A percentile compares a stretch with the other conserved stretches of the same genome.
These are phyloP conservation scores for Eupeodes luniger DNA, from an alignment of 2,888 invertebrate genomes.

Conservation along the genomic window DNA sequence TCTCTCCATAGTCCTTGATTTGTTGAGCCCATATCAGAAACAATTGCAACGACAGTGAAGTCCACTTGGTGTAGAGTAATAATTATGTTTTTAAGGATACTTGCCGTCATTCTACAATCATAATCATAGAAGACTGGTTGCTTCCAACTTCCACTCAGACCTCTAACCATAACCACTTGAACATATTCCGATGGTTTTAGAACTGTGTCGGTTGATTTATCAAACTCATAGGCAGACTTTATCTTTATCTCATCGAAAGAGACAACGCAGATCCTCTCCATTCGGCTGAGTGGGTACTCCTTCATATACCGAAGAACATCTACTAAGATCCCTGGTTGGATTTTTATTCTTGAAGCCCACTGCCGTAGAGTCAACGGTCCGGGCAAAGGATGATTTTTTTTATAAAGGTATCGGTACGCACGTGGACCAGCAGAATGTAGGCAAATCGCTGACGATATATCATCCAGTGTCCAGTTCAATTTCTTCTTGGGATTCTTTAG, in stretches of 20 bases:
- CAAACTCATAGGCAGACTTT: not conserved
- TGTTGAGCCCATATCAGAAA: constrained; percentile 39
- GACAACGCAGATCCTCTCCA: constrained; percentile 48
- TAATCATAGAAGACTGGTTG: constrained; percentile 51
- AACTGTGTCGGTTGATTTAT: constrained; percentile 3
- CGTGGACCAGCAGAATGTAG: constrained; percentile 29
- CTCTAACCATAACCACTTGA: constrained; percentile 44
- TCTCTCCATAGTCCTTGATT: constrained; percentile 43
- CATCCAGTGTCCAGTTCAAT: not conserved
- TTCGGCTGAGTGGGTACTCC: too few species aligned
- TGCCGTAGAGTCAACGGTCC: constrained; percentile 35
- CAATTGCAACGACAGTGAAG: constrained; percentile 42
- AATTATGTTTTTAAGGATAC: constrained; percentile 40
- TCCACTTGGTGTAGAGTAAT: constrained; percentile 14
- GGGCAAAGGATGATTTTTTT: constrained; percentile 38
- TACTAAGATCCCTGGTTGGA: constrained; percentile 41
- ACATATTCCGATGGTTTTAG: constrained; percentile 44
- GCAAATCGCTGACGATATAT: constrained; percentile 34
- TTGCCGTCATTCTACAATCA: constrained; percentile 47
- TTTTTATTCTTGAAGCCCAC: constrained; percentile 35
- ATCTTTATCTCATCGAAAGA: constrained; percentile 48
- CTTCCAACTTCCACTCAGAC: constrained; percentile 41
- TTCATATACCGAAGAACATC: too few species aligned
- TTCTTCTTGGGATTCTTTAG: too few species aligned
- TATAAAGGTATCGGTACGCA: too few species aligned